These are phyloP conservation scores for Microplitis demolitor DNA, from an alignment of 1,140 invertebrate species.

Conservation along the genomic window DNA sequence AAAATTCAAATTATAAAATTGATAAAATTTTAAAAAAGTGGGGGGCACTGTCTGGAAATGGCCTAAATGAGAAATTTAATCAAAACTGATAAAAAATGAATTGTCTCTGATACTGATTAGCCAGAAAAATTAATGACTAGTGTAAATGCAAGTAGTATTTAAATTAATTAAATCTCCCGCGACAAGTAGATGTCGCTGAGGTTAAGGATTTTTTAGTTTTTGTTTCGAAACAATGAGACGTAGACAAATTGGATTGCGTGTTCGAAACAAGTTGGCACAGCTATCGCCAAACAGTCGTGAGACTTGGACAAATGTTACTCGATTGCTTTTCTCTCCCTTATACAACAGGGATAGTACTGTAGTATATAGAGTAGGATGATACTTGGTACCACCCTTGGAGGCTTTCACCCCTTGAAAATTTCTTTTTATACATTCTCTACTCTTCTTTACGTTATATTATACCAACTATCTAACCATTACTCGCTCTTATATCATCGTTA, in stretches of 20 bases:
- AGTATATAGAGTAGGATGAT: background rate
- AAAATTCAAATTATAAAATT: no score
- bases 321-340: slow-evolving; percentile 44
- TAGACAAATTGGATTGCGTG: slow-evolving; percentile 62
- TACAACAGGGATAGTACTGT: background rate
- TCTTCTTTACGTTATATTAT: background rate
- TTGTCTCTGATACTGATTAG: no score
- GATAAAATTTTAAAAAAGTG: no score
- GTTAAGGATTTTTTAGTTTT: background rate
- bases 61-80: no score
- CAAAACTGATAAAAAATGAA: no score
- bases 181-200: background rate
- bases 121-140: no score
- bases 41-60: no score
- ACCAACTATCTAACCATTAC: background rate
- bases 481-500: background rate
- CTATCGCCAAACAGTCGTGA: slow-evolving; percentile 62
- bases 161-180: no score
- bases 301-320: slow-evolving; percentile 57
- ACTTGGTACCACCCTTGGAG: slow-evolving; percentile 25
- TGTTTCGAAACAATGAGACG: slow-evolving; percentile 56
- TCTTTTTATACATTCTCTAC: background rate
- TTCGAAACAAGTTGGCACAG: slow-evolving; percentile 61
- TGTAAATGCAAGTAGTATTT: no score
- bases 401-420: slow-evolving; percentile 15